Conservation (phyloP, 2,888 invertebrate species). For the Capitulum mitella region DNA sequence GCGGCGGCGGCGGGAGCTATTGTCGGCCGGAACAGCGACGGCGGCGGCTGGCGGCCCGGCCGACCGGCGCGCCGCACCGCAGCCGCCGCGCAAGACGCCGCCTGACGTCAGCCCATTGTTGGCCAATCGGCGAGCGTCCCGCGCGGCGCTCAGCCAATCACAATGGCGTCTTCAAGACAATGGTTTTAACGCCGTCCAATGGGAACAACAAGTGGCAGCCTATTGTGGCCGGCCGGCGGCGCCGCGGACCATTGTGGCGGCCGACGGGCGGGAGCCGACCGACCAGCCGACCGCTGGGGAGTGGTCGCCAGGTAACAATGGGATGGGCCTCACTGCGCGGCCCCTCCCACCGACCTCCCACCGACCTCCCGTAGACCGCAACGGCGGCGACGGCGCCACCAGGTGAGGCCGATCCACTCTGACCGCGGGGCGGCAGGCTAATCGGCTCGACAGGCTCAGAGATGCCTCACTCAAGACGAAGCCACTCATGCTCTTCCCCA, state of each 20-base stretch:
- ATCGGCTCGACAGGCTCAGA: no score
- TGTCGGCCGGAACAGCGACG: neutral
- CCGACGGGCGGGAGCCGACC: neutral
- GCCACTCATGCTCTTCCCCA: no score
- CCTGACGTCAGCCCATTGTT: constrained; percentile 20
- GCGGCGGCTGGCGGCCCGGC: neutral
- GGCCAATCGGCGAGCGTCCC: neutral
- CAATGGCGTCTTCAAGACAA: constrained; percentile 20
- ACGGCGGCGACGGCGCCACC: neutral
- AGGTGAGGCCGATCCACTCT: no score
- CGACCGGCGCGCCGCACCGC: neutral
- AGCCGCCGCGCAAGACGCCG: constrained; percentile 20
- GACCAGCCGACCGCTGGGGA: neutral
- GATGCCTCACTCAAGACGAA: no score
- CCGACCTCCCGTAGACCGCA: neutral
- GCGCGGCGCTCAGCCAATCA: neutral
- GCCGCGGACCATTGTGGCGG: neutral
- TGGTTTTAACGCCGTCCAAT: constrained; percentile 14
- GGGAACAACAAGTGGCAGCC: constrained; percentile 4
- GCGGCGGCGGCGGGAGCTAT: no score
- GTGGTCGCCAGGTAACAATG: constrained; percentile 15
- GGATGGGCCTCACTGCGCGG: neutral
- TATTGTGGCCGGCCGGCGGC: neutral
- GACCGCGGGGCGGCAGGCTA: no score
- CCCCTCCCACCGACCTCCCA: constrained; percentile 22